Evolutionary conservation across 2,113 vertebrate genomes (phyloP).

Genomic region (Manacus vitellinus): DNA sequence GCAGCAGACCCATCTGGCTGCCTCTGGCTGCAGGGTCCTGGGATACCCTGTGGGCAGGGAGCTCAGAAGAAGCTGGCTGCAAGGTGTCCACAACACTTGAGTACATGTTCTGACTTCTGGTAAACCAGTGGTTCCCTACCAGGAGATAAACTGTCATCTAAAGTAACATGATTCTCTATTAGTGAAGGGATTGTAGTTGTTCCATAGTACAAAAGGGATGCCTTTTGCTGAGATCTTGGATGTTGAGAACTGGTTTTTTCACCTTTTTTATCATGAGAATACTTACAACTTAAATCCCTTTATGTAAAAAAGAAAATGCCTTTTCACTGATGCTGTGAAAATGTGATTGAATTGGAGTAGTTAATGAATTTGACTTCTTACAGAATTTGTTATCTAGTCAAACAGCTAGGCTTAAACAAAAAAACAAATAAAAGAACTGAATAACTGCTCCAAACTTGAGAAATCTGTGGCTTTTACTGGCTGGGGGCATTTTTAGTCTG

Average conservation of each 20-base stretch:
- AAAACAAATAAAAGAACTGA: background rate
- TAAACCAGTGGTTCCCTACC: background rate
- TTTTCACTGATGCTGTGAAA: background rate
- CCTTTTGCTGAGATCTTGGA: background rate
- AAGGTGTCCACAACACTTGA: background rate
- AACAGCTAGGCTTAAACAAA: background rate
- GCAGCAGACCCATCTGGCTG: background rate
- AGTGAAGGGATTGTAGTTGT: background rate
- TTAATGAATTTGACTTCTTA: background rate
- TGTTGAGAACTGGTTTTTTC: background rate
- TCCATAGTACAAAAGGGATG: background rate
- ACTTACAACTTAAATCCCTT: background rate
- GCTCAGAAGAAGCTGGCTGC: background rate
- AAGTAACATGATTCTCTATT: background rate
- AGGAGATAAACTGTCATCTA: background rate
- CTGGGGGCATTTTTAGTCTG: background rate
- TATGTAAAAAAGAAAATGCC: background rate
- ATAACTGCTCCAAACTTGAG: background rate
- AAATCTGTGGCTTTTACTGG: background rate
- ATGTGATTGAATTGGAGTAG: background rate
- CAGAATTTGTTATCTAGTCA: background rate
- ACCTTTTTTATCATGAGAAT: background rate
- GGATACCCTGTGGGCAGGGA: background rate
- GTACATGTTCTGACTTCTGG: background rate
- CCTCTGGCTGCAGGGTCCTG: background rate